Evolutionary conservation across 2,797 vertebrate species (phyloP).

Genomic region (Hafferia zeledoni): DNA sequence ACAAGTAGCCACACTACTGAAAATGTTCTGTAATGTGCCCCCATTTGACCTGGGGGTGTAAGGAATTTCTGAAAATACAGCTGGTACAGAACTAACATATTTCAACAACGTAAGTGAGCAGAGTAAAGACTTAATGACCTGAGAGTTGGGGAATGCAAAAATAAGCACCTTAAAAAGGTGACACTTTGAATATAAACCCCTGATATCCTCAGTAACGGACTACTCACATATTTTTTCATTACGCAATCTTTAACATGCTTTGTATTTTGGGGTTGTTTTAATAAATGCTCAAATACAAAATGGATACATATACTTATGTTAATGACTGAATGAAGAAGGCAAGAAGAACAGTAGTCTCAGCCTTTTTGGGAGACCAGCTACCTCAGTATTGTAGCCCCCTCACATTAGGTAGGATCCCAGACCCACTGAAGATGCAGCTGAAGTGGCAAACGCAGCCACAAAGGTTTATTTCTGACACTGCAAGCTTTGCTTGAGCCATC

Average conservation of each 20-base stretch:
- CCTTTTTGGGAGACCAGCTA: neutral
- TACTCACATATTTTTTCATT: neutral
- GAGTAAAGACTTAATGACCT: neutral
- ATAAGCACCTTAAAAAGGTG: neutral
- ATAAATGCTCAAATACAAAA: neutral
- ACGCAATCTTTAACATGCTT: neutral
- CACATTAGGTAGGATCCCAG: neutral
- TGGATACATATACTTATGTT: rapidly evolving
- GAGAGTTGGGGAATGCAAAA: neutral
- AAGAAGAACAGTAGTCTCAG: neutral
- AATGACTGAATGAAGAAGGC: neutral
- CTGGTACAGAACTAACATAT: neutral
- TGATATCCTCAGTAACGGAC: neutral
- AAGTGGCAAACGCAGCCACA: neutral
- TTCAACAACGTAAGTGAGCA: neutral
- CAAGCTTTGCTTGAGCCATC: neutral
- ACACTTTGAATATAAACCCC: neutral
- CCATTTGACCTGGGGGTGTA: neutral
- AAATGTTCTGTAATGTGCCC: neutral
- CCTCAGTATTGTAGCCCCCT: neutral
- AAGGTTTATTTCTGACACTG: neutral
- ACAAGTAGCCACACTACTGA: neutral
- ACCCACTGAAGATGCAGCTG: neutral
- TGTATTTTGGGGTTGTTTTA: neutral
- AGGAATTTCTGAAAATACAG: neutral